These are phyloP conservation scores for Lasioglossum calceatum DNA, from an alignment of 2,888 invertebrate genomes.

Conservation along the genomic window DNA sequence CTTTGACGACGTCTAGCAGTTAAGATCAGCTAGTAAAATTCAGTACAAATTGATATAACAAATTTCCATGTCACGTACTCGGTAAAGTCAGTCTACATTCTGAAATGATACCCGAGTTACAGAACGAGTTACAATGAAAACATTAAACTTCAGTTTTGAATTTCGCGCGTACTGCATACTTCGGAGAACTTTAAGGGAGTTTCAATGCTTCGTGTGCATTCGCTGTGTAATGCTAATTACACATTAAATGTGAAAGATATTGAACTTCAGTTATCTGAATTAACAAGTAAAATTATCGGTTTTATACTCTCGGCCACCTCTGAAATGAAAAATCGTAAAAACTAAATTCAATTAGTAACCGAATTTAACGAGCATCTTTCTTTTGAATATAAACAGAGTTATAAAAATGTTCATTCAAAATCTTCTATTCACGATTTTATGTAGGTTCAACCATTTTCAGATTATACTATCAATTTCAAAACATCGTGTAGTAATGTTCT, in stretches of 20 bases:
- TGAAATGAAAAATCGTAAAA: background rate
- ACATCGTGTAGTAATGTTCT: background rate
- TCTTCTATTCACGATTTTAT: too few species aligned
- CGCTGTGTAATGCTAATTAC: background rate
- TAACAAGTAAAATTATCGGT: background rate
- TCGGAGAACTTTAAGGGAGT: background rate
- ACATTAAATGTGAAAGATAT: background rate
- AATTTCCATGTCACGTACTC: background rate
- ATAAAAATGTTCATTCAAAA: too few species aligned
- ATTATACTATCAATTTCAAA: background rate
- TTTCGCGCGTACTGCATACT: background rate
- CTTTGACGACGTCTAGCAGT: background rate
- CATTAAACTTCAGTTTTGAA: conserved; percentile 4
- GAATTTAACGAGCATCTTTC: background rate
- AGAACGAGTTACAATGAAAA: conserved; percentile 2
- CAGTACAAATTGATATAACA: background rate
- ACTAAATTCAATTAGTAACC: background rate
- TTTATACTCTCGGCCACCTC: background rate
- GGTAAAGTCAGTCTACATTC: background rate
- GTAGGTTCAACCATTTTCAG: too few species aligned
- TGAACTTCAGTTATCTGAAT: background rate
- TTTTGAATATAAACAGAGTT: too few species aligned
- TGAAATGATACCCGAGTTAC: background rate
- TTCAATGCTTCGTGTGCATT: background rate
- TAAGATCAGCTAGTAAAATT: conserved; percentile 5